phyloP scores from a whole-genome alignment of 2,888 invertebrate species.

The Biston betularia region DNA sequence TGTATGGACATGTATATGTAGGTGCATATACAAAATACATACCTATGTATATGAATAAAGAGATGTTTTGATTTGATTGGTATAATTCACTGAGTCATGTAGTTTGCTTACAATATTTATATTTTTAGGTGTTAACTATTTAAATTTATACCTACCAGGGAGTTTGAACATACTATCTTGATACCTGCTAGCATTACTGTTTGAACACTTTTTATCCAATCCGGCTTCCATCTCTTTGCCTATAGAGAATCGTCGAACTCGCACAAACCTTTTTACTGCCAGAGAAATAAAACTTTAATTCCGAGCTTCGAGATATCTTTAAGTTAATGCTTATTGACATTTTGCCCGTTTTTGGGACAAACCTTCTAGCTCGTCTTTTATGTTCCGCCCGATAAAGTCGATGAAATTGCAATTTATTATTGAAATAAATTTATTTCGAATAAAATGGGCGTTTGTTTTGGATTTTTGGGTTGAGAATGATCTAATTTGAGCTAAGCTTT shows the following conservation, averaged over 20 bases:
- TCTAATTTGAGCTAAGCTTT: constrained; percentile 30
- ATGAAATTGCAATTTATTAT: constrained; percentile 56
- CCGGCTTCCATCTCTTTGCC: constrained; percentile 47
- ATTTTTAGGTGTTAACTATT: too few species aligned
- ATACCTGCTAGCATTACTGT: neutral
- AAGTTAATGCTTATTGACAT: constrained; percentile 64
- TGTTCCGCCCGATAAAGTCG: constrained; percentile 48
- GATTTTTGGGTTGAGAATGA: constrained; percentile 17
- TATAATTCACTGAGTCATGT: too few species aligned
- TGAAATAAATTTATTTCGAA: constrained; percentile 44
- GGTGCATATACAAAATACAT: too few species aligned
- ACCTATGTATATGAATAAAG: too few species aligned
- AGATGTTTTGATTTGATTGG: too few species aligned
- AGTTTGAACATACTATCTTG: too few species aligned
- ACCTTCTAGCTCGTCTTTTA: constrained; percentile 38
- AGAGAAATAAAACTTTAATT: constrained; percentile 67
- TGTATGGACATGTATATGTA: too few species aligned
- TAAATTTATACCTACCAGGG: too few species aligned
- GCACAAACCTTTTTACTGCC: constrained; percentile 64
- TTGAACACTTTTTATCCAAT: neutral
- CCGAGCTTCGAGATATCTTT: constrained; percentile 65
- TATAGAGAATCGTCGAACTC: constrained; percentile 48
- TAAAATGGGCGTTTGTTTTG: constrained; percentile 34
- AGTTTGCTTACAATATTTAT: too few species aligned
- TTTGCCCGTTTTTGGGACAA: constrained; percentile 54